Evolutionary conservation across 2,113 vertebrate species (phyloP), one percentile per base, ranked within the genome.

Genomic region (Datnioides undecimradiatus): DNA sequence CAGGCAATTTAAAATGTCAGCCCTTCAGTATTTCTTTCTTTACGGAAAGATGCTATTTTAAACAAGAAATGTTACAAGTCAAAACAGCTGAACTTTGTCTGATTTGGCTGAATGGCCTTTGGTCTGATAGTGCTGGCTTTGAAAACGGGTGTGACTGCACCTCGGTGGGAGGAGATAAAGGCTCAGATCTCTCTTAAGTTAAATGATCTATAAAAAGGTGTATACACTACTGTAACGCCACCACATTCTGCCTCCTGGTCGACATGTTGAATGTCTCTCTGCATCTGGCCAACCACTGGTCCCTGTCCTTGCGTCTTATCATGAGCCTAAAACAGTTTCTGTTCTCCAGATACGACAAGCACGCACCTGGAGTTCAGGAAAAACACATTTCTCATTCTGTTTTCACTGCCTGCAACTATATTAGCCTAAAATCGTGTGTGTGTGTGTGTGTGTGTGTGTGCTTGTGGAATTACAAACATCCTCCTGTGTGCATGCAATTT

Each of bases 51-150:
- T 51, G 64, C 31, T 60, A 63, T 80, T 87, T 60, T 76, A 57
- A 76, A 57, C 60, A 54, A 73, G 54, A 84, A 86, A 86, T 71
- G 75, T 58, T 76, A 57, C 40, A 49, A 60, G 78, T 72, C 62
- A 66, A 63, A 73, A 45, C 80, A 82, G 67, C 58, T 75, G 71
- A 80, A 70, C 72, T 82, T 73, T 66, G 75, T 65, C 13, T 80
- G 64, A 84, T 86, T 80, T 82, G 78, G 69, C 78, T 73, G 54
- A 48, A 76, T 87, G 72, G 76, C 59, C 67, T 62, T 51, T 87
- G 73, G 60, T 82, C 84, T 90, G 76, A 76, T 80, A 85, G 74
- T 71, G 84, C 76, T 81, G 84, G 38, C 67, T 85, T 76, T 83
- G 52, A 79, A 88, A 87, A 76, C 70, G 86, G 79, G 73, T 85